These are phyloP conservation scores for Engraulis encrasicolus DNA, from an alignment of 2,113 vertebrate genomes.

Conservation along the genomic window DNA sequence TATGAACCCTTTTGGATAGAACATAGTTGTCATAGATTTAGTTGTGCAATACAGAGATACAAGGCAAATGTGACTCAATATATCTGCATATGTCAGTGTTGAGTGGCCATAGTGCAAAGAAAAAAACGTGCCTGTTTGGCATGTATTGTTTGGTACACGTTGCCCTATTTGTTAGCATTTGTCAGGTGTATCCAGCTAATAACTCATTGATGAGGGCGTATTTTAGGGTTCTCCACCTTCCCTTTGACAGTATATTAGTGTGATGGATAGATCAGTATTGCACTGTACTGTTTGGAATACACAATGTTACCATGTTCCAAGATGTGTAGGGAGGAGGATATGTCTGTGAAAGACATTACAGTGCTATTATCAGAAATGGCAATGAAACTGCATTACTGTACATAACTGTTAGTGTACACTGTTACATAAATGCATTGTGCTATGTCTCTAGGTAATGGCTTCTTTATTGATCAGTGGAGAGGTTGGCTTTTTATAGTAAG, in stretches of 20 bases:
- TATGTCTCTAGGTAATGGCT: not conserved
- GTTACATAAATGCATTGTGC: not conserved
- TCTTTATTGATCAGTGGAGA: not conserved
- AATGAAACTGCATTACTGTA: not conserved
- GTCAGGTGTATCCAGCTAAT: too few species aligned
- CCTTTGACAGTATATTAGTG: too few species aligned
- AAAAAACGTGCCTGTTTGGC: not conserved
- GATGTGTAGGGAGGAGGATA: too few species aligned
- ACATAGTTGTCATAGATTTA: not conserved
- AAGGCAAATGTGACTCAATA: not conserved
- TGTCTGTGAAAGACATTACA: not conserved
- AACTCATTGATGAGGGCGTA: too few species aligned
- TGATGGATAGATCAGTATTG: too few species aligned
- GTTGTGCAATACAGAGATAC: not conserved
- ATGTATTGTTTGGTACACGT: not conserved
- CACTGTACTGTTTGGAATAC: too few species aligned
- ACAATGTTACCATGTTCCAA: too few species aligned
- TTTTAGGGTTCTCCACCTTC: too few species aligned
- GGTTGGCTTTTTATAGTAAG: not conserved
- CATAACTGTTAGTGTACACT: not conserved
- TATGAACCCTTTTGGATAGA: not conserved
- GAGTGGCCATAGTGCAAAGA: not conserved
- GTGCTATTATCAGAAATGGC: not conserved
- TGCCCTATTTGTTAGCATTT: not conserved
- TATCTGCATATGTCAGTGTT: not conserved